Evolutionary conservation across 1,140 invertebrate species (phyloP), one percentile per base, ranked within the genome.

Genomic region (Bombus breviceps): DNA sequence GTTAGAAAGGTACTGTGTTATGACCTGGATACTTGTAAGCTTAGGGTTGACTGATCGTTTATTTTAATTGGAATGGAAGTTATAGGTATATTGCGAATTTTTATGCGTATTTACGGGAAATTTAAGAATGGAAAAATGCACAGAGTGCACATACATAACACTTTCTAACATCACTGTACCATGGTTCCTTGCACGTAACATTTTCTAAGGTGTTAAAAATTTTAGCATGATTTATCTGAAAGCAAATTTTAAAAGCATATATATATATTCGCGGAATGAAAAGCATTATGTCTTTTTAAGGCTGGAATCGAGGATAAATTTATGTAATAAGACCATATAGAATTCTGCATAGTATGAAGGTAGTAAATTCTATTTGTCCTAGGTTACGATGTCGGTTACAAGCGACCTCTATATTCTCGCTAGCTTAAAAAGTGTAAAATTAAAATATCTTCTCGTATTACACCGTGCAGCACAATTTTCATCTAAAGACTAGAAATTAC

Each of bases 291-390:
- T 34, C 2, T 66, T 72, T 41, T 41, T 28, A 28, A 72, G 25
- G 34, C 39, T 41, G 25, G 25, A 72, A 28, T 72, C 69, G 28
- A n/a, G 37, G 25, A 39, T 72, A 32, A 72, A 72, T 41, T 72
- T 72, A 72, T 28, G 15, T 32, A 43, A 13, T 43, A n/a, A 10
- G n/a, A 22, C 4, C 18, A 47, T 47, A 25, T 43, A 32, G 32
- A 34, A 75, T 75, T 47, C 43, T 25, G 43, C 15, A 13, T 32
- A 25, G 22, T 53, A 53, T 34, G 32, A 34, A 53, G 8, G 32
- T 25, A 25, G 22, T 53, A 75, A 75, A 53, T 53, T 75, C 73
- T 53, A 75, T 75, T 53, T 25, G n/a, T 32, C 22, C 69, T 39
- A 72, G 28, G 9, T 53, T 43, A 34, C 18, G 47, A 74, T 32